These are phyloP conservation scores for Chironomus striatipennis DNA, from an alignment of 1,140 invertebrate genomes.

Conservation along the genomic window DNA sequence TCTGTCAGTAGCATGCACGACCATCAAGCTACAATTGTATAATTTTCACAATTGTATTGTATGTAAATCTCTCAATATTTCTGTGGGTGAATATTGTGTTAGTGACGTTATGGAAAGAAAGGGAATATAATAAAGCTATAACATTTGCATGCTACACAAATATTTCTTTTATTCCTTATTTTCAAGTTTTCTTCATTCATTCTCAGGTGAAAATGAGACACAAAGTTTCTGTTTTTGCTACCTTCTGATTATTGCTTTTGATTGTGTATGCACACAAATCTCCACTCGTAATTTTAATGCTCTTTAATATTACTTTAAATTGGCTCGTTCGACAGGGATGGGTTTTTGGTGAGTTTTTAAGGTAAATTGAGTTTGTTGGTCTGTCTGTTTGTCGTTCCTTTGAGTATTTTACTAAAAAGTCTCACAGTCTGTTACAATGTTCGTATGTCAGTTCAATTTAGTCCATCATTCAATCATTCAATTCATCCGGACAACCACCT, in stretches of 20 bases:
- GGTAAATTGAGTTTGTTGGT: not conserved
- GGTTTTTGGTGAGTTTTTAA: too few species aligned
- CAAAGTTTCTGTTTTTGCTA: slow-evolving; percentile 3
- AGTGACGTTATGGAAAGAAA: too few species aligned
- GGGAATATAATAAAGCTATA: slow-evolving; percentile 8
- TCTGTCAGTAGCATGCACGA: not conserved
- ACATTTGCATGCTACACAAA: not conserved
- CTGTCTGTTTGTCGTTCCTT: not conserved
- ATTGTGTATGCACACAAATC: too few species aligned
- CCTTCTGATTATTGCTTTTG: not conserved
- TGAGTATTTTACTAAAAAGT: too few species aligned
- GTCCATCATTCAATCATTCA: too few species aligned
- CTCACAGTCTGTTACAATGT: too few species aligned
- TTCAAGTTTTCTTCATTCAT: not conserved
- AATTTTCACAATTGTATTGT: slow-evolving; percentile 1
- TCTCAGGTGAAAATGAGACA: slow-evolving; percentile 2
- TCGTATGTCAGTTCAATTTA: not conserved
- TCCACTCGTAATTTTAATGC: too few species aligned
- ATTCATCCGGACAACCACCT: too few species aligned
- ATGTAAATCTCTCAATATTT: not conserved
- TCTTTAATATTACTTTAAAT: too few species aligned
- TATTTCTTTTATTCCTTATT: not conserved
- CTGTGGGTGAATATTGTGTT: not conserved
- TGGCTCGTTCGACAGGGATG: too few species aligned
- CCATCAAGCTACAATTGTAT: not conserved